A percentile compares a stretch with the other conserved stretches of the same genome.
These are phyloP conservation scores for Volucella inanis DNA, from an alignment of 2,888 invertebrate genomes.

Conservation along the genomic window DNA sequence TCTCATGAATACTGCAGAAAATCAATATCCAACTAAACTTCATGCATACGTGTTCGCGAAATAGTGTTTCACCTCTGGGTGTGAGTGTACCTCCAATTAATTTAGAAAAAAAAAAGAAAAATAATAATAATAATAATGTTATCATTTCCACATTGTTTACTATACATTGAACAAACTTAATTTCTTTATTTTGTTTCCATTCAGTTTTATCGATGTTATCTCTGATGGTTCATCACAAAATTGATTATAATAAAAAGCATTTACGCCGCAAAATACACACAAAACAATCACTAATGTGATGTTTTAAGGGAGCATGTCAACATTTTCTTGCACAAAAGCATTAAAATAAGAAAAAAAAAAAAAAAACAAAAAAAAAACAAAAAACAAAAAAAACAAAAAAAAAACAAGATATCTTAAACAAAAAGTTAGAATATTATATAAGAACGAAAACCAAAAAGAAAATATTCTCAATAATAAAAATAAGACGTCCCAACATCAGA, in stretches of 20 bases:
- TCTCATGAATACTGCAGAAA: too few relatives aligned
- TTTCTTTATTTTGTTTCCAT: constrained; percentile 47
- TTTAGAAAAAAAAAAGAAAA: too few relatives aligned
- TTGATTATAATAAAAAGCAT: constrained; percentile 74
- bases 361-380: not conserved
- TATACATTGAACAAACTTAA: not conserved
- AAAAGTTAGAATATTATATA: too few relatives aligned
- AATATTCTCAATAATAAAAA: not conserved
- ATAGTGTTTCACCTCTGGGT: too few relatives aligned
- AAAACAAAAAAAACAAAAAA: too few relatives aligned
- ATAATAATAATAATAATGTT: not conserved
- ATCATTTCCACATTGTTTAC: not conserved
- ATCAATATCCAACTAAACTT: too few relatives aligned
- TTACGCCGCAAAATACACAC: constrained; percentile 73
- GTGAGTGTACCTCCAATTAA: too few relatives aligned
- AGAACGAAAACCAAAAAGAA: not conserved
- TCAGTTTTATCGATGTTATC: constrained; percentile 72
- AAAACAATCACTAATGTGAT: constrained; percentile 75
- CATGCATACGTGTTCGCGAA: too few relatives aligned
- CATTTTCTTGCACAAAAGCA: constrained; percentile 64
- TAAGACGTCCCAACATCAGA: not conserved
- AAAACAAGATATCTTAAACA: not conserved
- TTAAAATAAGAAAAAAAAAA: constrained; percentile 39
- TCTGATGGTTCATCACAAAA: constrained; percentile 68
- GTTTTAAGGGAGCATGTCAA: constrained; percentile 46